Percentiles rank a stretch among this genome's conserved stretches.
Conservation (phyloP, 2,888 invertebrate species). For the Hypolimnas misippus region DNA sequence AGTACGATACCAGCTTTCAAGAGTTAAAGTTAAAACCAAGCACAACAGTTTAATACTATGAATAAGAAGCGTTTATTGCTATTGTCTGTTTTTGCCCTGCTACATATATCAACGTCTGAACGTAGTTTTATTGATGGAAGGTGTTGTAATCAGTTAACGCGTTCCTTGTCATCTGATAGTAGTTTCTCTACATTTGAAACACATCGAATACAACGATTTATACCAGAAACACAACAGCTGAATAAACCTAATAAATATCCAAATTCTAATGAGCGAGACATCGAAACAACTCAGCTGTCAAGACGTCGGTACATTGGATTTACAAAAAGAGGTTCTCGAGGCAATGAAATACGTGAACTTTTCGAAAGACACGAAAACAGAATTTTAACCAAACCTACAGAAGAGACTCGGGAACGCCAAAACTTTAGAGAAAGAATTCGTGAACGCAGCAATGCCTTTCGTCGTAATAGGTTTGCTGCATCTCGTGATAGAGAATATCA, state of each 20-base stretch:
- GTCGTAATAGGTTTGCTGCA: background rate
- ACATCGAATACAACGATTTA: conserved; percentile 5
- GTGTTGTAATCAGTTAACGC: conserved; percentile 56
- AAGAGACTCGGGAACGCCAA: background rate
- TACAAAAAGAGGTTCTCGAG: background rate
- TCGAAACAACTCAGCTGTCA: background rate
- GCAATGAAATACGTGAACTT: conserved; percentile 3
- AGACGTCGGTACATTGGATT: background rate
- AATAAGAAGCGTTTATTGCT: conserved; percentile 79
- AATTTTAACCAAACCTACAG: background rate
- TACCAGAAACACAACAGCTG: conserved; percentile 17
- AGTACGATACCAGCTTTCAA: conserved; percentile 69
- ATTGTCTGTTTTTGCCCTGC: conserved; percentile 70
- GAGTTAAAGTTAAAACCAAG: conserved; percentile 41
- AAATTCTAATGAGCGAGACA: conserved; percentile 6
- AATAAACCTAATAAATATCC: conserved; percentile 9
- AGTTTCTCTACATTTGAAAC: conserved; percentile 42
- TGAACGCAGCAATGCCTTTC: background rate
- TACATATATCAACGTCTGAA: conserved; percentile 68
- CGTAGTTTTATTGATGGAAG: conserved; percentile 71
- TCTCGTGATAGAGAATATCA: background rate
- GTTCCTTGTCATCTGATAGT: conserved; percentile 50
- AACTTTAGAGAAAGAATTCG: background rate
- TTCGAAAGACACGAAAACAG: background rate
- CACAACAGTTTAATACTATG: conserved; percentile 68